These are phyloP conservation scores for Calameuta idolon DNA, from an alignment of 2,888 invertebrate genomes.

Conservation along the genomic window DNA sequence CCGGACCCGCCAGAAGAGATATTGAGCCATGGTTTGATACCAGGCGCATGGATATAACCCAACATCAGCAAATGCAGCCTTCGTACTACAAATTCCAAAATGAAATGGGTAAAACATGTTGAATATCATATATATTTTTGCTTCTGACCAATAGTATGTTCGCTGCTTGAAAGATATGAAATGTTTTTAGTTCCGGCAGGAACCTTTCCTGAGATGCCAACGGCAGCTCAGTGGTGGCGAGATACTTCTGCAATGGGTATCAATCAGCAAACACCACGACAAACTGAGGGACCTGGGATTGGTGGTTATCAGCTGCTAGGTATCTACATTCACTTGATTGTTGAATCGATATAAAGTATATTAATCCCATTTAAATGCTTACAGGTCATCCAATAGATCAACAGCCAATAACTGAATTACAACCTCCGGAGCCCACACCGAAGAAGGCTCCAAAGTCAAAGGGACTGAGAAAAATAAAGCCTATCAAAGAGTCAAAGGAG, in stretches of 20 bases:
- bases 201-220: conserved; percentile 20
- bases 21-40: conserved; percentile 21
- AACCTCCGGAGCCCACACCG: conserved; percentile 3
- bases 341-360: background rate
- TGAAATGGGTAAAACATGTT: conserved; percentile 19
- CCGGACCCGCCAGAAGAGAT: conserved; percentile 13
- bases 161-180: background rate
- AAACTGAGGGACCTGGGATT: conserved; percentile 16
- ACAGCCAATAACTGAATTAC: conserved; percentile 6
- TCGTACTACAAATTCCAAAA: conserved; percentile 25
- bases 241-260: conserved; percentile 15
- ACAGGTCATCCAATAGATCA: conserved; percentile 16
- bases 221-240: conserved; percentile 24
- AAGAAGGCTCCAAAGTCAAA: conserved; percentile 18
- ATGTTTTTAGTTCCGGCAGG: background rate
- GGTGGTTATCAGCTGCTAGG: conserved; percentile 20
- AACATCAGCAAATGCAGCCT: conserved; percentile 22
- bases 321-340: background rate
- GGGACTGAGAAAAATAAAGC: conserved; percentile 16
- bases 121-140: background rate
- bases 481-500: conserved; percentile 22
- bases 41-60: conserved; percentile 20
- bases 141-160: background rate
- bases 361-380: background rate
- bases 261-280: background rate